These are phyloP conservation scores for Eupithecia vulgata DNA, from an alignment of 2,888 invertebrate species.

Conservation along the genomic window DNA sequence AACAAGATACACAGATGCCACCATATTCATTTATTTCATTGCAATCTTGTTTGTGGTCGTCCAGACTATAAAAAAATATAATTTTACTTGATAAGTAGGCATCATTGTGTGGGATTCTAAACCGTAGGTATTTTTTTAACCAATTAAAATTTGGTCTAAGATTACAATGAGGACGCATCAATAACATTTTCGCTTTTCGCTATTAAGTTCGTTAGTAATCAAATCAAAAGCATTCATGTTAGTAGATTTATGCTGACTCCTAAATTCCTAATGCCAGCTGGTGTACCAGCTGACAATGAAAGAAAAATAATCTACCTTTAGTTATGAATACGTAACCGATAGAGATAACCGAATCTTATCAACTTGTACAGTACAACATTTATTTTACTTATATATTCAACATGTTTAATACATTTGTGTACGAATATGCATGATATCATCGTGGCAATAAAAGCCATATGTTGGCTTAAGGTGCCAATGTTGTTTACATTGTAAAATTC, in stretches of 20 bases:
- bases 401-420: slow-evolving; percentile 23
- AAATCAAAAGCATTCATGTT: background rate
- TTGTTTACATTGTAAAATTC: slow-evolving; percentile 9
- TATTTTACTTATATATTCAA: slow-evolving; percentile 18
- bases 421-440: slow-evolving; percentile 39
- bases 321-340: slow-evolving; percentile 31
- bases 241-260: background rate
- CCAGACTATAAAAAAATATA: too few species aligned
- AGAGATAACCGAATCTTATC: slow-evolving; percentile 34
- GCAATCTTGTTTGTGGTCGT: too few species aligned
- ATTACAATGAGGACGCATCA: background rate
- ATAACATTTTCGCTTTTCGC: background rate
- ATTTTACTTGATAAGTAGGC: too few species aligned
- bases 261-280: too few species aligned
- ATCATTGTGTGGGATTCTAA: too few species aligned
- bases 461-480: slow-evolving; percentile 20
- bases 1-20: background rate
- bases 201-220: background rate
- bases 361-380: slow-evolving; percentile 9
- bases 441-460: slow-evolving; percentile 24
- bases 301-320: background rate
- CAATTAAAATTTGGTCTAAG: background rate
- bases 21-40: too few species aligned
- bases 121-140: too few species aligned
- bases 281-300: background rate